Evolutionary conservation across 2,113 vertebrate species (phyloP).

Genomic region (Cryptomyrus ogoouensis): DNA sequence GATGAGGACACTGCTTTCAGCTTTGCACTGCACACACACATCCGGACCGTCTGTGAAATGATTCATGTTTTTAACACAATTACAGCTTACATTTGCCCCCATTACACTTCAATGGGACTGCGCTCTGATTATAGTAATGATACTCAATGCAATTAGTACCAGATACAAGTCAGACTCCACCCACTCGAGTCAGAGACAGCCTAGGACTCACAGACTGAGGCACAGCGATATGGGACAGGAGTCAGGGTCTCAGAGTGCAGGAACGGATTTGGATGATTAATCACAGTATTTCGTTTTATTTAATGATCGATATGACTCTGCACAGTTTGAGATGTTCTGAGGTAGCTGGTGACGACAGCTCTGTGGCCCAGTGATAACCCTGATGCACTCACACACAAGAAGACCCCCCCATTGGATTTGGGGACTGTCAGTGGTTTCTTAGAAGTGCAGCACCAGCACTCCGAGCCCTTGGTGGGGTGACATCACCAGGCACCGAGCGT

Average conservation of each 20-base stretch:
- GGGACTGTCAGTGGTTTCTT: background rate
- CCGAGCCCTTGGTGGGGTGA: background rate
- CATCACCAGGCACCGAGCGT: background rate
- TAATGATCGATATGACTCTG: background rate
- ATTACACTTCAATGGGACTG: background rate
- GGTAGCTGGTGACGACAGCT: slow-evolving; percentile 16
- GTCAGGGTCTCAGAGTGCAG: background rate
- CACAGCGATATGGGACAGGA: background rate
- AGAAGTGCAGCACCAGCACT: background rate
- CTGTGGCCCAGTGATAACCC: background rate
- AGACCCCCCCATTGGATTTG: background rate
- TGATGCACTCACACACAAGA: no score
- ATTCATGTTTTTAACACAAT: slow-evolving; percentile 7
- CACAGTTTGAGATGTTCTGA: background rate
- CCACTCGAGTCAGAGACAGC: background rate
- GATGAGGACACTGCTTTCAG: background rate
- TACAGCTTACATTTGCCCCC: background rate
- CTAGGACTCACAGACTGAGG: background rate
- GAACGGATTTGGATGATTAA: background rate
- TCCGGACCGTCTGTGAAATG: background rate
- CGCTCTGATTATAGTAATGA: slow-evolving; percentile 8
- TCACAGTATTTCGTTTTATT: background rate
- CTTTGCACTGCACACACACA: background rate
- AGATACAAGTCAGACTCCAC: background rate
- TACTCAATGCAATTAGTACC: background rate